phyloP scores from a whole-genome alignment of 1,140 invertebrate species.

The Scaptomyza hsui region DNA sequence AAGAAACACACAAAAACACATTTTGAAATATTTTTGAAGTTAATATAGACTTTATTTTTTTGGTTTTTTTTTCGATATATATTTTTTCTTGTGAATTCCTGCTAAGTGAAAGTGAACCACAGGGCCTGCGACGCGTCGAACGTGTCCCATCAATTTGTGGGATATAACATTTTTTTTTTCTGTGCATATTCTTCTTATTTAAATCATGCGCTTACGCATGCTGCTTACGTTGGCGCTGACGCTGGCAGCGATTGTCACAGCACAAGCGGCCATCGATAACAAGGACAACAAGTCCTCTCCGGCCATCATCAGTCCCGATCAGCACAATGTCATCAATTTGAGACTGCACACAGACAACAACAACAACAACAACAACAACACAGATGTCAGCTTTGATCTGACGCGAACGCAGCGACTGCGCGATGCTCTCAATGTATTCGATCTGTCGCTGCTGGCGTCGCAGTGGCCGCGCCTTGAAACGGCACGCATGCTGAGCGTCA shows the following conservation, averaged over 20 bases:
- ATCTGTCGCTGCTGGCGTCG: slow-evolving; percentile 84
- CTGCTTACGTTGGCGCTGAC: slow-evolving; percentile 38
- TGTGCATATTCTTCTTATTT: slow-evolving; percentile 3
- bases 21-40: slow-evolving; percentile 37
- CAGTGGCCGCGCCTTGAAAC: slow-evolving; percentile 83
- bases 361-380: slow-evolving; percentile 13
- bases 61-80: slow-evolving; percentile 15
- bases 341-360: slow-evolving; percentile 49
- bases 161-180: slow-evolving; percentile 16
- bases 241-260: slow-evolving; percentile 18
- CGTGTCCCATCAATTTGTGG: slow-evolving; percentile 67
- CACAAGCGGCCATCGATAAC: slow-evolving; percentile 63
- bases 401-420: slow-evolving; percentile 84
- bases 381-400: slow-evolving; percentile 46
- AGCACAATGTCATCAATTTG: slow-evolving; percentile 71
- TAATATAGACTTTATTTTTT: slow-evolving; percentile 16
- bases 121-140: slow-evolving; percentile 45
- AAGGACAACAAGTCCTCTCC: slow-evolving; percentile 53
- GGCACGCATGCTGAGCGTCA: slow-evolving; percentile 68
- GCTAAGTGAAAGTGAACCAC: slow-evolving; percentile 68
- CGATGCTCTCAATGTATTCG: slow-evolving; percentile 85
- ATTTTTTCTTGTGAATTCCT: slow-evolving; percentile 51
- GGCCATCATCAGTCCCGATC: slow-evolving; percentile 24
- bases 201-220: slow-evolving; percentile 42
- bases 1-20: slow-evolving; percentile 25